Conservation (phyloP, 2,113 vertebrate species). For the Cathartes aura region DNA sequence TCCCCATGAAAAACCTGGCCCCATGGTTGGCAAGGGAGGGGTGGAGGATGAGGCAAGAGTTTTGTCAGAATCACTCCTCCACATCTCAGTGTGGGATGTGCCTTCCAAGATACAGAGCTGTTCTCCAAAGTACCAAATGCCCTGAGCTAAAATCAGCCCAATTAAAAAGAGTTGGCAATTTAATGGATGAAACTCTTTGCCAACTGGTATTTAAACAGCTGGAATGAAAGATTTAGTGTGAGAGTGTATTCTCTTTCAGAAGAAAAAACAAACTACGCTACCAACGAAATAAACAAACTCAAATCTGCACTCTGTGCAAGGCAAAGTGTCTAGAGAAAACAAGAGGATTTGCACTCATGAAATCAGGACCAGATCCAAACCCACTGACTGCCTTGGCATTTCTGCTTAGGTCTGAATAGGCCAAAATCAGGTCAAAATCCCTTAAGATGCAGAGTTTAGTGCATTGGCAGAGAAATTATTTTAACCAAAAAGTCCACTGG, state of each 20-base stretch:
- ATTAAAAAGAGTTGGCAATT: conserved; percentile 1
- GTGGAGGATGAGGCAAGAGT: conserved; percentile 52
- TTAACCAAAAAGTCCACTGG: neutral
- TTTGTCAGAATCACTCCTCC: conserved; percentile 49
- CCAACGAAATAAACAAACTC: neutral
- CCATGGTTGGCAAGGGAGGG: conserved; percentile 32
- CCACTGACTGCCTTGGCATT: neutral
- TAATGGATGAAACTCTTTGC: neutral
- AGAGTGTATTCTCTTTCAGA: neutral
- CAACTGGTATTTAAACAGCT: conserved; percentile 20
- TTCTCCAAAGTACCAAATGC: neutral
- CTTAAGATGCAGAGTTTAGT: neutral
- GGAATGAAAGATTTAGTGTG: conserved; percentile 9
- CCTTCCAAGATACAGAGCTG: neutral
- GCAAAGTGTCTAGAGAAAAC: neutral
- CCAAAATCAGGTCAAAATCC: neutral
- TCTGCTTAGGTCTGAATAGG: neutral
- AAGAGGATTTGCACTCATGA: neutral
- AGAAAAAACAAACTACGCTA: neutral
- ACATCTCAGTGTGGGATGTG: conserved; percentile 18
- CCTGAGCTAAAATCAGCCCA: conserved; percentile 17
- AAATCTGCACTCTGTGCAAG: neutral
- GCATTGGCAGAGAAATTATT: neutral
- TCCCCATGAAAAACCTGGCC: conserved; percentile 17
- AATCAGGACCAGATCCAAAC: neutral